Conservation (phyloP, 2,113 vertebrate species). For the Crotalus helleri region DNA sequence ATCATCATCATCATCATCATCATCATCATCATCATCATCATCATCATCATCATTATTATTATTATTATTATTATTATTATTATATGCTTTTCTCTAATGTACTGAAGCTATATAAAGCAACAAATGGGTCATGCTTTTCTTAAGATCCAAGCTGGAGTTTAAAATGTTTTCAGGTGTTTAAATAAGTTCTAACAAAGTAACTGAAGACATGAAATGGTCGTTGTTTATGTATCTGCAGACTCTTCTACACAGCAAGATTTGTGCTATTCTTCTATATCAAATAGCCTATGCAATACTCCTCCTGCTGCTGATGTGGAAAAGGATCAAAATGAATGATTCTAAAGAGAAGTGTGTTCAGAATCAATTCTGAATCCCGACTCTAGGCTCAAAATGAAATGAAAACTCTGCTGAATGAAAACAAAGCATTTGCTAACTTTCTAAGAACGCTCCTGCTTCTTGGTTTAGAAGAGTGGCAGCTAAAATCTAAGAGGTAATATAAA, state of each 20-base stretch:
- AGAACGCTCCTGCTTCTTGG: background rate
- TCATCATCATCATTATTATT: no score
- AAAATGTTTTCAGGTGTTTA: background rate
- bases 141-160: background rate
- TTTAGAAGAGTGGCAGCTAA: background rate
- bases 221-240: conserved; percentile 18
- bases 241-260: conserved; percentile 26
- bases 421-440: background rate
- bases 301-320: background rate
- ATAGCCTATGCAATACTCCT: conserved; percentile 2
- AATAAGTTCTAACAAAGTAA: background rate
- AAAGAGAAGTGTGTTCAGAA: conserved; percentile 37
- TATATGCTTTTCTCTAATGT: background rate
- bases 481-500: background rate
- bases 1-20: no score
- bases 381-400: no score
- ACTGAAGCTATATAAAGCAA: background rate
- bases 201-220: conserved; percentile 29
- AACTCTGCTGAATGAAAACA: background rate
- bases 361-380: background rate
- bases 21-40: no score
- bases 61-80: no score
- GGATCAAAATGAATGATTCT: conserved; percentile 29
- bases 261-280: conserved; percentile 29
- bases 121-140: fast-evolving